Evolutionary conservation across 2,113 vertebrate species (phyloP), one percentile per base, ranked within the genome.

Genomic region (Mugil cephalus): DNA sequence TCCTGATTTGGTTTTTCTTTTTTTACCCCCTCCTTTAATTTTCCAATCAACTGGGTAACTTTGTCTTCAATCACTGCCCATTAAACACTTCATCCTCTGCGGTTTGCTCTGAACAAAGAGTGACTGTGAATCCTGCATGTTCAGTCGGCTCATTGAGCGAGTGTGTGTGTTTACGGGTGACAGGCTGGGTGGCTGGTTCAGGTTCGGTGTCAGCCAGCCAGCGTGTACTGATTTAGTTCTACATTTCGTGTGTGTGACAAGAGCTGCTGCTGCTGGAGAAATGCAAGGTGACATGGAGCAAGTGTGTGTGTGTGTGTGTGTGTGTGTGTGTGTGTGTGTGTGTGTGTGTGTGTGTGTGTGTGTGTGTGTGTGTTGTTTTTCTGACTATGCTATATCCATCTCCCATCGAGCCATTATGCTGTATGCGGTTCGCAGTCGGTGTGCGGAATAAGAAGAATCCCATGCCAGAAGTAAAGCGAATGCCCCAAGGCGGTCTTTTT

Each of bases 401-500:
- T 60, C 59, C 12, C 55, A 19, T 55, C 10, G 11, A 82, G 19
- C 18, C 42, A 48, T 64, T 56, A 14, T 21, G 12, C 54, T 65
- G 69, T 56, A 50, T 76, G 61, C 58, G 58, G 62, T 52, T 60
- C 46, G 39, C 51, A 42, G 53, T 61, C 4, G 0, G 34, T 59
- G 47, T 55, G 70, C 56, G 56, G 61, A 80, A 80, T 39, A 66
- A 2, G 24, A 63, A 48, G 8, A 17, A 50, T 74, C 18, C 62
- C 61, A 70, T 74, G 63, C 73, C 68, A 58, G 64, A 83, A 78
- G 69, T 55, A 74, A 65, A 83, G 51, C 68, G 10, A 17, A 35
- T 63, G 55, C 58, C 79, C 56, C 12, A 38, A 43, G 79, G 79
- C 62, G 34, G 8, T 55, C 11, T 30, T 54, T 79, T 70, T 85